phyloP scores from a whole-genome alignment of 2,888 invertebrate genomes.

The Molorchus minor region DNA sequence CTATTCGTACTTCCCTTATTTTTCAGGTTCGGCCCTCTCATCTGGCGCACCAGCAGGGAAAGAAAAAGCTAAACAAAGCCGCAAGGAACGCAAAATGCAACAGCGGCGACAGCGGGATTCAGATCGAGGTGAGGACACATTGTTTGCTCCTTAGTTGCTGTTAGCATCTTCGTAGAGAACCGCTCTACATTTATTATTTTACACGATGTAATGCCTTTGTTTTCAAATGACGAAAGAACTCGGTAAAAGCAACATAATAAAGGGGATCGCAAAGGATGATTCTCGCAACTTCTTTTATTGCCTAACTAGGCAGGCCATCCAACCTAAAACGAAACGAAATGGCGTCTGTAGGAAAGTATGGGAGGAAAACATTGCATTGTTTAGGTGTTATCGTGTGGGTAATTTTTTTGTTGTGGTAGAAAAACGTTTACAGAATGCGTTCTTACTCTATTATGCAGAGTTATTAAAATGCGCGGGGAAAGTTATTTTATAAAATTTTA shows the following conservation, averaged over 20 bases:
- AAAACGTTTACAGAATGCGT: too few relatives aligned
- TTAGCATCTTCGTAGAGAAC: background rate
- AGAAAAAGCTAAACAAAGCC: slow-evolving; percentile 72
- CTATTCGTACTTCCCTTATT: background rate
- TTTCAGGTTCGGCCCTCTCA: slow-evolving; percentile 73
- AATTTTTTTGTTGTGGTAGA: too few relatives aligned
- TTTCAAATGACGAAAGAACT: background rate
- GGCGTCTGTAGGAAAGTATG: too few relatives aligned
- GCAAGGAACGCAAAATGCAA: slow-evolving; percentile 76
- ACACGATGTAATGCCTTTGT: background rate
- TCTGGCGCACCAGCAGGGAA: slow-evolving; percentile 77
- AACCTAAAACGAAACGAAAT: too few relatives aligned
- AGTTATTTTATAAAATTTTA: too few relatives aligned
- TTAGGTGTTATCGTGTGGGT: too few relatives aligned
- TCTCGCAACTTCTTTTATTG: slow-evolving; percentile 6
- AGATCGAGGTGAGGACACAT: slow-evolving; percentile 66
- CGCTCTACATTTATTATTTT: background rate
- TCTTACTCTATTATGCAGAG: too few relatives aligned
- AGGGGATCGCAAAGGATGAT: slow-evolving; percentile 7
- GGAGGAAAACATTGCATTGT: too few relatives aligned
- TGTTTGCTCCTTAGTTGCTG: slow-evolving; percentile 11
- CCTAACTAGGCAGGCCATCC: too few relatives aligned
- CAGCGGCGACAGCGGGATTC: slow-evolving; percentile 79
- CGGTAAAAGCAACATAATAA: background rate
- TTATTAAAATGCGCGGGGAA: too few relatives aligned